Evolutionary conservation across 1,140 invertebrate genomes (phyloP), one percentile per base, ranked within the genome.

Genomic region (Scaptomyza hsui): DNA sequence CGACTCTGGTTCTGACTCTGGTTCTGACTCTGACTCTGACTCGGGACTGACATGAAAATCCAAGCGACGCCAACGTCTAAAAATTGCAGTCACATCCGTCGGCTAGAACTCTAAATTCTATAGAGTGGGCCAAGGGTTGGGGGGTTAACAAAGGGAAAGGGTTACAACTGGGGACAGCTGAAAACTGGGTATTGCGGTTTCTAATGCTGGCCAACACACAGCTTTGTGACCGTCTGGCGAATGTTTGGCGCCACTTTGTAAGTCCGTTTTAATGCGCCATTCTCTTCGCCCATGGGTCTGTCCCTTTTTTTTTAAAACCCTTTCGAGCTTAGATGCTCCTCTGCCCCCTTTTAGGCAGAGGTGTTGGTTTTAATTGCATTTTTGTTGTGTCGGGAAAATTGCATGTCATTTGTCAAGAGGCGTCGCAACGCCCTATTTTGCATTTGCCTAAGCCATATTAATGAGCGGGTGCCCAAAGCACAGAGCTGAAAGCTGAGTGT

Each of bases 371-470:
- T 85, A 85, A 85, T 85, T 85, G 81, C 81, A 85, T 85, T 85
- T 76, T 77, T 78, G 65, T 75, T 80, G 77, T 65, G 81, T 59
- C 60, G 49, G 52, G 26, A 71, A 85, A 85, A 85, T 88, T 88
- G 77, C 82, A 78, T 80, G 82, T 88, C 81, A 85, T 85, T 81
- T 86, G 81, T 86, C 77, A 81, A 51, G 59, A 68, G 57, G 52
- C 52, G 21, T 42, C 52, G 37, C 37, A 42, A 16, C 37, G 52
- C 41, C 65, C 65, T 70, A 78, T 78, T 29, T 68, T 73, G 70
- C 77, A 78, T 86, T 88, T 64, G 52, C 73, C 77, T 85, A 85
- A 86, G 70, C 82, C 62, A 81, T 78, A 86, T 88, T 88, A 88
- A 86, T 81, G 82, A 82, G 78, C 41, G 70, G 60, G 41, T 47